Percentiles rank a stretch among this genome's conserved stretches.
Evolutionary conservation across 2,113 vertebrate species (phyloP).

Genomic region (Varanus komodoensis): DNA sequence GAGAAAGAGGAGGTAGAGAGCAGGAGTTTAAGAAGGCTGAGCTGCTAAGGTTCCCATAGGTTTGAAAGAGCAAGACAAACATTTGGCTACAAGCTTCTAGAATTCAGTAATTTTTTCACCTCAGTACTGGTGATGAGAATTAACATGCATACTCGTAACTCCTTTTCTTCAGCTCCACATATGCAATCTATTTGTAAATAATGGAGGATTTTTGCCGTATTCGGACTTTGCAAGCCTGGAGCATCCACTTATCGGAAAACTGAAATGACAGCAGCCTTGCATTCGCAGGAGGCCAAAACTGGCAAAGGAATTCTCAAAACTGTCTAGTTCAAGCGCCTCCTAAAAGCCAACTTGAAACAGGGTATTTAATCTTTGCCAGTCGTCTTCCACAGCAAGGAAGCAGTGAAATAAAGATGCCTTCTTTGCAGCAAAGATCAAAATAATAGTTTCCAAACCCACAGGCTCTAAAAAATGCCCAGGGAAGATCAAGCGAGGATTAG

Average conservation of each 20-base stretch:
- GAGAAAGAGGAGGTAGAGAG: not conserved
- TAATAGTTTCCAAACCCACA: not conserved
- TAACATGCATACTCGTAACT: not conserved
- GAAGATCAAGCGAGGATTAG: not conserved
- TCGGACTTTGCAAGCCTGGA: not conserved
- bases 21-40: not conserved
- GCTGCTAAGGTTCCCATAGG: not conserved
- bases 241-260: not conserved
- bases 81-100: not conserved
- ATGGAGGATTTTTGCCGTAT: not conserved
- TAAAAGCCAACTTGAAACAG: not conserved
- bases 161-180: not conserved
- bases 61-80: not conserved
- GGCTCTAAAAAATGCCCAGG: not conserved
- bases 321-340: conserved; percentile 4
- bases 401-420: not conserved
- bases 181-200: not conserved
- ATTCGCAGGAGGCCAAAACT: not conserved
- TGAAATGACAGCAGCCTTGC: not conserved
- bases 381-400: not conserved
- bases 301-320: conserved; percentile 6
- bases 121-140: not conserved
- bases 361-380: not conserved
- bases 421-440: conserved; percentile 7
- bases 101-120: not conserved